Conservation (phyloP, 2,113 vertebrate genomes). For the human (Homo sapiens) region GRCh38 chr12:32420001-32420500, state of each 20-base stretch:
- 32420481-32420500: background rate
- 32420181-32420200: background rate
- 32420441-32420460: background rate
- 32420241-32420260: background rate
- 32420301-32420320: background rate
- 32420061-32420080: too few relatives aligned
- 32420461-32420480: background rate
- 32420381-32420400: background rate
- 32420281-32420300: background rate
- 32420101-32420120: too few relatives aligned
- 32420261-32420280: background rate
- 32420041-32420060: too few relatives aligned
- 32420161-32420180: background rate
- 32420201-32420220: background rate
- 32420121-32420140: too few relatives aligned
- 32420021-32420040: too few relatives aligned
- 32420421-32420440: background rate
- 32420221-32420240: background rate
- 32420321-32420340: background rate
- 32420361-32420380: background rate
- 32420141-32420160: too few relatives aligned
- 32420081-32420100: too few relatives aligned
- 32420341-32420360: background rate
- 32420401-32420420: background rate
- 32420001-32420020: too few relatives aligned